Conservation (phyloP, 1,140 invertebrate genomes). For the Danaus melanippus region DNA sequence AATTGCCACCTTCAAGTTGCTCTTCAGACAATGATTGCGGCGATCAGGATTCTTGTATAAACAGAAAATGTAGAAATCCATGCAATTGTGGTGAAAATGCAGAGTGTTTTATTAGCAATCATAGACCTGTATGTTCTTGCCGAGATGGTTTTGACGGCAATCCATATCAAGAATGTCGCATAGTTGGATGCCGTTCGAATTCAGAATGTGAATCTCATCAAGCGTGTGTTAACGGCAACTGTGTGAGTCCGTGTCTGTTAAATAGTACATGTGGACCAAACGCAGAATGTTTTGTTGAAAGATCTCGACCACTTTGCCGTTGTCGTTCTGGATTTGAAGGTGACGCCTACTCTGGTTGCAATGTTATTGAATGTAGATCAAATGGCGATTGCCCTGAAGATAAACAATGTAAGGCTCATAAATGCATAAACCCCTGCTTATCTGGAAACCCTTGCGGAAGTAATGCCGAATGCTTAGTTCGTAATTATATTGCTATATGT, state of each 20-base stretch:
- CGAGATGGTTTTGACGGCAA: conserved; percentile 87
- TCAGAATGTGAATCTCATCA: conserved; percentile 85
- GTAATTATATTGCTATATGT: conserved; percentile 87
- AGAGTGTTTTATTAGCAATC: conserved; percentile 85
- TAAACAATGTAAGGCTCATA: conserved; percentile 86
- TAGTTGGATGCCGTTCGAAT: conserved; percentile 84
- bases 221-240: conserved; percentile 87
- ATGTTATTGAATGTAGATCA: conserved; percentile 87
- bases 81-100: conserved; percentile 91
- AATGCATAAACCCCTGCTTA: conserved; percentile 89
- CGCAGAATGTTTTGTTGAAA: conserved; percentile 85
- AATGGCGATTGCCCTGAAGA: conserved; percentile 91
- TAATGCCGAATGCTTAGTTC: conserved; percentile 83
- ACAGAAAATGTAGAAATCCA: conserved; percentile 87
- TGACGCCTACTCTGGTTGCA: conserved; percentile 83
- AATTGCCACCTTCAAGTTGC: conserved; percentile 82
- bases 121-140: conserved; percentile 89
- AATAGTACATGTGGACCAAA: conserved; percentile 87
- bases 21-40: conserved; percentile 84
- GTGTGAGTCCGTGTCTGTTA: conserved; percentile 86
- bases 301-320: conserved; percentile 83
- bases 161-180: conserved; percentile 83
- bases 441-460: conserved; percentile 84
- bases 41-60: conserved; percentile 85
- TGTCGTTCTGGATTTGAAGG: conserved; percentile 87